These are phyloP conservation scores for Chloroclysta siterata DNA, from an alignment of 2,888 invertebrate genomes.

Conservation along the genomic window DNA sequence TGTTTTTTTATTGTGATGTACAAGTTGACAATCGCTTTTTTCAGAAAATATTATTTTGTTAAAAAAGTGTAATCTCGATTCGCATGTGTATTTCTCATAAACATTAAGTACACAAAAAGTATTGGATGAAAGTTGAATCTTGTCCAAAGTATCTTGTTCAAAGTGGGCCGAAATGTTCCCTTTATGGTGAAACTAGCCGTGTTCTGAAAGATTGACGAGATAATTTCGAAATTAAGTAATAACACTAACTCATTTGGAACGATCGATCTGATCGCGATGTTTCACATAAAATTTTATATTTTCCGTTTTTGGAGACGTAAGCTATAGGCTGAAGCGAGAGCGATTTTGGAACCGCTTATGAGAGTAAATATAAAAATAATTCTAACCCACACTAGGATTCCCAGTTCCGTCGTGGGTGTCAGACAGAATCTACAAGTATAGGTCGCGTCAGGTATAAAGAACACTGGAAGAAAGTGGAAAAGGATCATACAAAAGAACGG, in stretches of 20 bases:
- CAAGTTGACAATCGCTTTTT: too few species aligned
- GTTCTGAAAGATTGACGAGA: constrained; percentile 57
- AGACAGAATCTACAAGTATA: too few species aligned
- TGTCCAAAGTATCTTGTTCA: constrained; percentile 18
- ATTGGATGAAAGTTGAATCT: constrained; percentile 6
- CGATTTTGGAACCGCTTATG: not conserved
- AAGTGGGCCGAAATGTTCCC: constrained; percentile 11
- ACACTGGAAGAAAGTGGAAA: too few species aligned
- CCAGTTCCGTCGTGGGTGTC: too few species aligned
- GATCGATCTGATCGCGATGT: constrained; percentile 64
- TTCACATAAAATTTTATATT: constrained; percentile 82
- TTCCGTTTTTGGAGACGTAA: constrained; percentile 51
- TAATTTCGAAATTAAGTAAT: constrained; percentile 81
- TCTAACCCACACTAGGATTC: too few species aligned
- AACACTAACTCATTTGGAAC: constrained; percentile 75
- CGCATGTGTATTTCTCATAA: constrained; percentile 14
- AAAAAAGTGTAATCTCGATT: constrained; percentile 14
- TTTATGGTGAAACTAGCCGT: constrained; percentile 21
- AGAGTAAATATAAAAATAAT: not conserved
- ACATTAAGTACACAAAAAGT: constrained; percentile 10
- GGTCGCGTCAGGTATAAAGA: too few species aligned
- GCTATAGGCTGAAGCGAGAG: constrained; percentile 42
- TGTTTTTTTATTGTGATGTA: too few species aligned
- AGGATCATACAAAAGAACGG: too few species aligned
- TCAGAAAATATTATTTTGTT: not conserved